phyloP scores from a whole-genome alignment of 2,797 vertebrate species.

The Arctocebus calabarensis region DNA sequence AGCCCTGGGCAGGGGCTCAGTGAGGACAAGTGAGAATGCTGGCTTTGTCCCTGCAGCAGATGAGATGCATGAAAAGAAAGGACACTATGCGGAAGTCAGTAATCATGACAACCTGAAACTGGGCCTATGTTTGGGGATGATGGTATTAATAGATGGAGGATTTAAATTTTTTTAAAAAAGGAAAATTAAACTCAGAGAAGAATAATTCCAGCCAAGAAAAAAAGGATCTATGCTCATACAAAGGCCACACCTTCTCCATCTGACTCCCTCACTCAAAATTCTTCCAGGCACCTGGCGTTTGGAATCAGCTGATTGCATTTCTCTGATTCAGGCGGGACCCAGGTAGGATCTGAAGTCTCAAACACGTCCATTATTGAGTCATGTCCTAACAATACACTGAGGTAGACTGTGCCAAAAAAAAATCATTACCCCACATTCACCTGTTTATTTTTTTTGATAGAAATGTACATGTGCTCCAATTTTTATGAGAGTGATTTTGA shows the following conservation, averaged over 20 bases:
- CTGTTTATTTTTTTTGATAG: constrained; percentile 84
- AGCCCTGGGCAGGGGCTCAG: neutral
- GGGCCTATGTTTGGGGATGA: neutral
- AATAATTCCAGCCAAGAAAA: neutral
- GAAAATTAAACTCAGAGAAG: constrained; percentile 33
- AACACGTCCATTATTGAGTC: constrained; percentile 85
- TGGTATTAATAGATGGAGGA: neutral
- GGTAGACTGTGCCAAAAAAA: constrained; percentile 95
- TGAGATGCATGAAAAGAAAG: neutral
- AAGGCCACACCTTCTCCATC: constrained; percentile 17
- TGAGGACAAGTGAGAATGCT: too few relatives aligned
- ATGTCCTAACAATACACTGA: constrained; percentile 92
- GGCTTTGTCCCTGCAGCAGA: neutral
- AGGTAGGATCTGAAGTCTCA: constrained; percentile 81
- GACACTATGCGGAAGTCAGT: neutral
- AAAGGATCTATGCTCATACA: neutral
- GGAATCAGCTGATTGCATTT: constrained; percentile 73
- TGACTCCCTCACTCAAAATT: constrained; percentile 62
- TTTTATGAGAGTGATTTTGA: constrained; percentile 92
- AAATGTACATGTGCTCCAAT: constrained; percentile 81
- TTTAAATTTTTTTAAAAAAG: constrained; percentile 4
- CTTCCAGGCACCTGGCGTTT: constrained; percentile 77
- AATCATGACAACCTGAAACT: neutral
- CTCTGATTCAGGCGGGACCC: constrained; percentile 76
- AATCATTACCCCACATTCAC: constrained; percentile 83